Evolutionary conservation across 2,113 vertebrate species (phyloP).

Genomic region (Pelodiscus sinensis): DNA sequence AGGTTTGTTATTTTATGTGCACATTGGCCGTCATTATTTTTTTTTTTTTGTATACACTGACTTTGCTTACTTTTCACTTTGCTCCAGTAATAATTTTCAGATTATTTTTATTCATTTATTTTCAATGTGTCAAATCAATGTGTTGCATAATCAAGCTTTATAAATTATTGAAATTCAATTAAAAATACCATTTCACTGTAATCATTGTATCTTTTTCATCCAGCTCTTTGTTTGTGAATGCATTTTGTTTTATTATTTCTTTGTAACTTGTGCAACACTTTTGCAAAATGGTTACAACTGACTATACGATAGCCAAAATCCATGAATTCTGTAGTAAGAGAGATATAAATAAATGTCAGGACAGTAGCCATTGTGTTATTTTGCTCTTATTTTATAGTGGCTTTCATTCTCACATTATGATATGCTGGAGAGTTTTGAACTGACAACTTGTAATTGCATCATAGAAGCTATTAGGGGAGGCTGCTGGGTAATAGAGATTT

Average conservation of each 20-base stretch:
- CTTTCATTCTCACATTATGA: background rate
- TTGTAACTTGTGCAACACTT: background rate
- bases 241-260: background rate
- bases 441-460: background rate
- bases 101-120: background rate
- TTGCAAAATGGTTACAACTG: background rate
- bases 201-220: background rate
- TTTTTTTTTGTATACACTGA: background rate
- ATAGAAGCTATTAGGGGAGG: background rate
- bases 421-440: background rate
- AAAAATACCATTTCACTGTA: background rate
- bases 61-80: constrained; percentile 26
- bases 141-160: background rate
- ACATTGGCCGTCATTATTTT: constrained; percentile 30
- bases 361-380: background rate
- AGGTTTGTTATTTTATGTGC: constrained; percentile 7
- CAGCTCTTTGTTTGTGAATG: background rate
- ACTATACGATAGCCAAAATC: background rate
- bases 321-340: background rate
- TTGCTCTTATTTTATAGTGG: background rate
- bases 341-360: background rate
- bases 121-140: background rate
- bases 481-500: background rate
- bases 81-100: background rate
- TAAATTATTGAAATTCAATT: background rate